Conservation (phyloP, 1,140 invertebrate species). For the Zophobas atratus region DNA sequence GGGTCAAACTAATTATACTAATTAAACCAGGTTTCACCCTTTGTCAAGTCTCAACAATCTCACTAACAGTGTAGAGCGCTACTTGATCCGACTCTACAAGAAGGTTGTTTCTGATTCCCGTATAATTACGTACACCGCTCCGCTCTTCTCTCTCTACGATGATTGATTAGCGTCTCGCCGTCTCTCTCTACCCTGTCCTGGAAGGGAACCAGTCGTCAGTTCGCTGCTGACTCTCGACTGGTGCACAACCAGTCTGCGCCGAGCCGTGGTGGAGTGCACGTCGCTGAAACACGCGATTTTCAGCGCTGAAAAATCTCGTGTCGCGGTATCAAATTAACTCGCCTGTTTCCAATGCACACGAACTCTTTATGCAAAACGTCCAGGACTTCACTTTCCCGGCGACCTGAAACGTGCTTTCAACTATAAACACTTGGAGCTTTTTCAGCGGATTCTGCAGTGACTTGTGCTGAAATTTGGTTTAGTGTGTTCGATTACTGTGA, state of each 20-base stretch:
- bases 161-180: conserved; percentile 42
- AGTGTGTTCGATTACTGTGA: conserved; percentile 34
- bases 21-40: conserved; percentile 60
- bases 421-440: conserved; percentile 19
- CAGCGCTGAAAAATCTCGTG: conserved; percentile 42
- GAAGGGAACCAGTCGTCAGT: conserved; percentile 59
- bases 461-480: conserved; percentile 19
- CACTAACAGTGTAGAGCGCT: conserved; percentile 61
- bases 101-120: conserved; percentile 62
- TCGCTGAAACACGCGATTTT: conserved; percentile 48
- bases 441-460: conserved; percentile 6
- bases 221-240: conserved; percentile 52
- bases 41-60: conserved; percentile 57
- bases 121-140: conserved; percentile 57
- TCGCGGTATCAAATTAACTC: conserved; percentile 26
- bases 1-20: conserved; percentile 57
- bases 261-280: conserved; percentile 50
- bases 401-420: conserved; percentile 11
- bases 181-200: conserved; percentile 52
- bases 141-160: conserved; percentile 48
- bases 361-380: conserved; percentile 23
- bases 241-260: conserved; percentile 55
- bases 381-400: conserved; percentile 14
- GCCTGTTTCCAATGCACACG: conserved; percentile 18
- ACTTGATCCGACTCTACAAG: conserved; percentile 60